Evolutionary conservation across 2,113 vertebrate species (phyloP).

Genomic region (Mastomys coucha): DNA sequence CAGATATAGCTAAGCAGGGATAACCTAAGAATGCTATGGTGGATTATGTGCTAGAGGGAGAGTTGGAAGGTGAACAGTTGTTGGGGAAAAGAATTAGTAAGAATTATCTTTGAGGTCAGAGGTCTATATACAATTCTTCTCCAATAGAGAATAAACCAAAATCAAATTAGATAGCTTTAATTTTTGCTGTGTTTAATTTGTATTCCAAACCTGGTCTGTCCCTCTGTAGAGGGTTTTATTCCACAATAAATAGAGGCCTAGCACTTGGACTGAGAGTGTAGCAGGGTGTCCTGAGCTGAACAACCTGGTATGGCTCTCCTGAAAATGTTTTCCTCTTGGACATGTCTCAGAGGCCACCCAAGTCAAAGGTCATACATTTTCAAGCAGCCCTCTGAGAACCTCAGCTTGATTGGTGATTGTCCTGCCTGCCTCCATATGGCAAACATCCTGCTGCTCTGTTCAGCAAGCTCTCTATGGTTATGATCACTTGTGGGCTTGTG

Average conservation of each 20-base stretch:
- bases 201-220: background rate
- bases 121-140: background rate
- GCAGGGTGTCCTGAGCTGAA: background rate
- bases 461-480: rapidly evolving
- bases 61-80: background rate
- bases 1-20: background rate
- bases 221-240: slow-evolving; percentile 7
- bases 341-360: background rate
- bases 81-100: background rate
- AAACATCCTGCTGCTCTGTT: background rate
- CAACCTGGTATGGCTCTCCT: background rate
- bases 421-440: background rate
- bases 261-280: background rate
- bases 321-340: background rate
- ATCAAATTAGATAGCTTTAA: background rate
- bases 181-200: slow-evolving; percentile 35
- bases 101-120: background rate
- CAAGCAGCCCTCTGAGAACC: background rate
- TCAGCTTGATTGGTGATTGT: background rate
- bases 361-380: background rate
- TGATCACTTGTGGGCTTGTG: slow-evolving; percentile 54
- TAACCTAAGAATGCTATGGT: background rate
- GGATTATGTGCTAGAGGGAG: background rate
- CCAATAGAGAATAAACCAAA: background rate
- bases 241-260: background rate